Evolutionary conservation across 92 coral and sea anemone species (phyloP).

Genomic region (Nematostella vectensis): DNA sequence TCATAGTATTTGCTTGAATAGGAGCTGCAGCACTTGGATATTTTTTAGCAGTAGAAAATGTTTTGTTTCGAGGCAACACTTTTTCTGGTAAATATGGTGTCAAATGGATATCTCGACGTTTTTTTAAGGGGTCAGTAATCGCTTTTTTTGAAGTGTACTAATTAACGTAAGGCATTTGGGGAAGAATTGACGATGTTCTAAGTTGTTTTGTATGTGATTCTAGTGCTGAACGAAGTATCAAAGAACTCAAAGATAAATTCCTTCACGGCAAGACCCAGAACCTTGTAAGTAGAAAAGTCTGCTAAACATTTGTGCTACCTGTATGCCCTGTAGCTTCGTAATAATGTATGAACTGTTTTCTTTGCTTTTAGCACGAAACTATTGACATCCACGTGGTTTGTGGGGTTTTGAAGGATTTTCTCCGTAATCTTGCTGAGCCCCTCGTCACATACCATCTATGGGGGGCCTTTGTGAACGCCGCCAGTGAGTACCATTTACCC

Average conservation of each 20-base stretch:
- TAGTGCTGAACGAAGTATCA: slow-evolving; percentile 78
- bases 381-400: slow-evolving; percentile 86
- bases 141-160: no score
- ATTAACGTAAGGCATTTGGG: no score
- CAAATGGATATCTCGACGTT: no score
- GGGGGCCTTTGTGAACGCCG: slow-evolving; percentile 79
- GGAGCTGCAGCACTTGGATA: no score
- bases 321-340: neutral
- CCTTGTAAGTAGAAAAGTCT: slow-evolving; percentile 48
- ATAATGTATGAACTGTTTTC: neutral
- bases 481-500: slow-evolving; percentile 80
- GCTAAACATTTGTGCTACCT: neutral
- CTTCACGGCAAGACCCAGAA: slow-evolving; percentile 72
- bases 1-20: no score
- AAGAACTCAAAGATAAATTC: slow-evolving; percentile 75
- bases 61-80: no score
- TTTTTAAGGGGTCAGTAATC: no score
- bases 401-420: slow-evolving; percentile 88
- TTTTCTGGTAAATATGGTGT: no score
- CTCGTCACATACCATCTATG: slow-evolving; percentile 70
- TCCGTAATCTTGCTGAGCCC: slow-evolving; percentile 84
- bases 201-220: no score
- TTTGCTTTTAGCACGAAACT: slow-evolving; percentile 44
- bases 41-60: no score
- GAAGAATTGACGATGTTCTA: no score